Conservation (phyloP, 2,888 invertebrate species). For the Herminia tarsipennalis region DNA sequence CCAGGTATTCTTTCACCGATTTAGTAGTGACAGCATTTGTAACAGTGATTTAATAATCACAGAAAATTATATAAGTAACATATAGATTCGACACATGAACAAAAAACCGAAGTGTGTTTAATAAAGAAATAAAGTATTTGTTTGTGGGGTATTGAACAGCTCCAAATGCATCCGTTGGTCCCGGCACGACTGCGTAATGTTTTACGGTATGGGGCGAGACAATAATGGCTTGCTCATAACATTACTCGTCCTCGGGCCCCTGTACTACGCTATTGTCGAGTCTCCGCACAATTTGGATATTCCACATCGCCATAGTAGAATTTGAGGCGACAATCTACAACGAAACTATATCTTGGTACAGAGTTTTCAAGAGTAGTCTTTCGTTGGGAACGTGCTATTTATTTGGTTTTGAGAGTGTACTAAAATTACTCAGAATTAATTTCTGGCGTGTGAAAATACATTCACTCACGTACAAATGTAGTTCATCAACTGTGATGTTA, state of each 20-base stretch:
- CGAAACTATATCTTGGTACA: conserved; percentile 54
- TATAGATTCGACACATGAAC: no score
- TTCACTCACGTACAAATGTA: conserved; percentile 42
- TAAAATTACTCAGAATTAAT: conserved; percentile 65
- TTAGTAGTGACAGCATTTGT: no score
- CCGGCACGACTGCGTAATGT: conserved; percentile 82
- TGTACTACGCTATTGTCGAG: conserved; percentile 68
- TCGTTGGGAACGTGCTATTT: conserved; percentile 63
- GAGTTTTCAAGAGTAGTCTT: conserved; percentile 66
- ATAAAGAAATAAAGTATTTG: not conserved
- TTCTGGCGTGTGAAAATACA: conserved; percentile 56
- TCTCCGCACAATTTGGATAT: conserved; percentile 59
- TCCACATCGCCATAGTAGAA: conserved; percentile 40
- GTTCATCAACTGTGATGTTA: conserved; percentile 29
- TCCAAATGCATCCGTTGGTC: conserved; percentile 68
- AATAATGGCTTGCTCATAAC: conserved; percentile 86
- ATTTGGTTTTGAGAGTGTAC: conserved; percentile 64
- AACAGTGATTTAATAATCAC: no score
- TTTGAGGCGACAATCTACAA: conserved; percentile 29
- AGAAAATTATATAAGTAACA: no score
- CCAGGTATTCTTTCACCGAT: no score
- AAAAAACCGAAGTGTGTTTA: no score
- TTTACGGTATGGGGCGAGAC: conserved; percentile 86
- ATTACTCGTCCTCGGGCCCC: conserved; percentile 81
- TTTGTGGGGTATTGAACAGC: conserved; percentile 65